A percentile compares a stretch with the other conserved stretches of the same genome.
phyloP scores from a whole-genome alignment of 2,797 vertebrate species.

The Lutjanus campechanus region DNA sequence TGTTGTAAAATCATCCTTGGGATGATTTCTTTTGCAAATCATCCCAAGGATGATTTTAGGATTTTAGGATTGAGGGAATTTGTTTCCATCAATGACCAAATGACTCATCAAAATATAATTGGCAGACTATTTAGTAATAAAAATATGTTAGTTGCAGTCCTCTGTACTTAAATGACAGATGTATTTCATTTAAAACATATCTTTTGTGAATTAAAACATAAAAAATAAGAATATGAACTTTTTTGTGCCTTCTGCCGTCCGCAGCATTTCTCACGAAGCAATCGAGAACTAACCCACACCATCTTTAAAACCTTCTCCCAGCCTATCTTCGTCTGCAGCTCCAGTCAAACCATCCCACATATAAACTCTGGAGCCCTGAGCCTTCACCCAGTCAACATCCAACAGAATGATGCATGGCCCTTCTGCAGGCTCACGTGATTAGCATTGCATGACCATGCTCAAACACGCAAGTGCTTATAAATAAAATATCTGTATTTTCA shows the following conservation, averaged over 20 bases:
- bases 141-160: background rate
- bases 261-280: background rate
- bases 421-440: constrained; percentile 12
- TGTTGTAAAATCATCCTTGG: no score
- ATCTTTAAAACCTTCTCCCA: background rate
- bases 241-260: background rate
- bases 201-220: background rate
- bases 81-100: background rate
- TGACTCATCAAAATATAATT: no score
- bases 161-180: background rate
- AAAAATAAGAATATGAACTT: background rate
- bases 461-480: constrained; percentile 24
- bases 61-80: no score
- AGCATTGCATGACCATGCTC: constrained; percentile 20
- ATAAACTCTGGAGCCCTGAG: background rate
- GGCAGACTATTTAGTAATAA: background rate
- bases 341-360: constrained; percentile 6
- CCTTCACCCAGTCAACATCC: constrained; percentile 16
- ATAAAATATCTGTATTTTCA: constrained; percentile 36
- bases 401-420: constrained; percentile 24
- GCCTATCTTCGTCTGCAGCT: background rate
- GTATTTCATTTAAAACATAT: background rate
- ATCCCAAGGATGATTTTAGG: no score
- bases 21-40: no score
- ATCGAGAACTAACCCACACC: background rate